Base-by-base conservation (phyloP, 2,888 invertebrate species). In the Sinelater perroti region DNA sequence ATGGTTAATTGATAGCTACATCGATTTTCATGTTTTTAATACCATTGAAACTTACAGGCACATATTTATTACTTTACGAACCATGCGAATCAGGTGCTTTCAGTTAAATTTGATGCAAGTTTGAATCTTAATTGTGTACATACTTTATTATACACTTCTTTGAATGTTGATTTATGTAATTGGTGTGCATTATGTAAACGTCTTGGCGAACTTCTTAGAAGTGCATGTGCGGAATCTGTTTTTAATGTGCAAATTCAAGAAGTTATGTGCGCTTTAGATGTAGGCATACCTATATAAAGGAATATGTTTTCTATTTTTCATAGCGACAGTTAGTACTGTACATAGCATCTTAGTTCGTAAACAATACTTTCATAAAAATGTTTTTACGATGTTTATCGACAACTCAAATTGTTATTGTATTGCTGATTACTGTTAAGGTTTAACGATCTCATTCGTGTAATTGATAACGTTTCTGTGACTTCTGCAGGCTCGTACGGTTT, bases 281-380 rank as follows among this genome's bases (percentile, higher is more conserved):
- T 50, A 56, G 36, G 14, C 14, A 13, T 30, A 28, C 35, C 16
- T 47, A 21, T 36, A 46, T 53, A 44, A 53, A 53, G 20, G 35
- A 38, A 30, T 35, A 33, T 55, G 46, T 55, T 56, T 55, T 50
- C 42, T 56, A 56, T 56, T 56, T 52, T 42, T 52, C 52, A 20
- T 42, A 51, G 56, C 16, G 36, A 35, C 14, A 30, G 30, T 42
- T 42, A 49, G 42, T 56, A 49, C 35, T 56, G 56, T 56, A 49
- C 24, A 50, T 42, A 35, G 36, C 13, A 28, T 44, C 13, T 40
- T 44, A 30, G 30, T 42, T 50, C 16, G 42, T 38, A 51, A 51
- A 38, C 17, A 33, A 49, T 40, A 51, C 51, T 31, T 40, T 47
- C 46, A 38, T 50, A 50, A 50, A 26, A 49, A 47, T 49, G 42